Evolutionary conservation across 2,113 vertebrate species (phyloP), one percentile per base, ranked within the genome.

Genomic region (Podocnemis expansa): DNA sequence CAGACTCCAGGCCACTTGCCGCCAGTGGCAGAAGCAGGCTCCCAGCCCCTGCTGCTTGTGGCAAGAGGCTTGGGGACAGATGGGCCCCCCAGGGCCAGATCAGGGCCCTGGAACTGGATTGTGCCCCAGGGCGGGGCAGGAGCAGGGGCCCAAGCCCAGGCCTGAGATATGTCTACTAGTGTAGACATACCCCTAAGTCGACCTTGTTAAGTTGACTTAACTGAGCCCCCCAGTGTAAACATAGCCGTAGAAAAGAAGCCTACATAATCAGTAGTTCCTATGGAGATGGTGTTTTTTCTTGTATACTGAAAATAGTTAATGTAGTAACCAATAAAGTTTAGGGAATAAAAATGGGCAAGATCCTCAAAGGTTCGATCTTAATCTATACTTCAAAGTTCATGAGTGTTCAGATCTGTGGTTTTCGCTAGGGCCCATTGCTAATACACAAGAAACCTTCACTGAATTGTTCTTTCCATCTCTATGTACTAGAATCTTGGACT

Each of bases 341-440:
- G 63, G 73, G 31, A 27, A 41, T 25, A 38, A 24, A 85, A 5
- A 21, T 0, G 4, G 10, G 51, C 31, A 54, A 47, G 31, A 87
- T 58, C 34, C 0, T 0, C 7, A 29, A 67, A 45, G 0, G 41
- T 3, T 9, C 0, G 80, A 60, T 29, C 22, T 78, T 6, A 24
- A 25, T 41, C 47, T 9, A 52, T 38, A 85, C 90, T 2, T 16
- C 3, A 84, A 67, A 88, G 21, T 13, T 75, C 2, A 29, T 67
- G 70, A n/a, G 5, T 47, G 8, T 16, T 63, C 22, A 0, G 7
- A 24, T 51, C 21, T 67, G 34, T 14, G 19, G 2, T 16, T 31
- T 51, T 27, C 6, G 5, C 2, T 0, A 54, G 0, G 4, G 21
- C 6, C 21, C 0, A 27, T 4, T 3, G 45, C 78, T 91, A 43